These are phyloP conservation scores for Euwallacea fornicatus DNA, from an alignment of 1,140 invertebrate species.

Conservation along the genomic window DNA sequence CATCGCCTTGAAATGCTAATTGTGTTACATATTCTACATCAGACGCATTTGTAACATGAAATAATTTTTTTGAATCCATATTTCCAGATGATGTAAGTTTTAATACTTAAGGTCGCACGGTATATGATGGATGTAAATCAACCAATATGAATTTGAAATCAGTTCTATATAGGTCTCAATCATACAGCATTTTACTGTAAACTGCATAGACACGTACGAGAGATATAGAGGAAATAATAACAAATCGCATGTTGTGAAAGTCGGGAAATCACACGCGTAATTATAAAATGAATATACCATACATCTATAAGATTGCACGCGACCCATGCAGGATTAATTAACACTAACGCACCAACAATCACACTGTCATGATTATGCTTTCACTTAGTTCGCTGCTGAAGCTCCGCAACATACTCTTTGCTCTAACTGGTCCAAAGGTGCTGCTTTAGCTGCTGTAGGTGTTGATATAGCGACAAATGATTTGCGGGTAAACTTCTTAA, in stretches of 20 bases:
- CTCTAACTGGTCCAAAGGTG: conserved; percentile 36
- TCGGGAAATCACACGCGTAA: not conserved
- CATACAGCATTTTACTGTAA: not conserved
- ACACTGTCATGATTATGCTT: too few relatives aligned
- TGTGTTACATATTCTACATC: conserved; percentile 14
- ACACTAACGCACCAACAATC: too few relatives aligned
- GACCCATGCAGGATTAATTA: not conserved
- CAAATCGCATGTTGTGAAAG: not conserved
- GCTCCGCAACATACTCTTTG: conserved; percentile 38
- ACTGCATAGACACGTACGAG: not conserved
- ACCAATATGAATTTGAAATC: conserved; percentile 7
- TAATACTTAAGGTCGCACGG: conserved; percentile 5
- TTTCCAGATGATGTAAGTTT: conserved; percentile 9
- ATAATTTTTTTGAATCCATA: conserved; percentile 15
- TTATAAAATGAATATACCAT: conserved; percentile 5
- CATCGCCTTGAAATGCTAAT: conserved; percentile 11
- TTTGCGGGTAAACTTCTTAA: conserved; percentile 15
- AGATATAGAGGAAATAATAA: not conserved
- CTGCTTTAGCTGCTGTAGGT: conserved; percentile 14
- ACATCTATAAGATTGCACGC: not conserved
- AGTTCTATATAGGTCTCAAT: conserved; percentile 1
- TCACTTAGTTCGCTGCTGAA: conserved; percentile 39
- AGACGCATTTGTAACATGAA: conserved; percentile 11
- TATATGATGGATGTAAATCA: conserved; percentile 12
- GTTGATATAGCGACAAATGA: conserved; percentile 1